Conservation (phyloP, 2,113 vertebrate genomes). For the Ailuropoda melanoleuca region DNA sequence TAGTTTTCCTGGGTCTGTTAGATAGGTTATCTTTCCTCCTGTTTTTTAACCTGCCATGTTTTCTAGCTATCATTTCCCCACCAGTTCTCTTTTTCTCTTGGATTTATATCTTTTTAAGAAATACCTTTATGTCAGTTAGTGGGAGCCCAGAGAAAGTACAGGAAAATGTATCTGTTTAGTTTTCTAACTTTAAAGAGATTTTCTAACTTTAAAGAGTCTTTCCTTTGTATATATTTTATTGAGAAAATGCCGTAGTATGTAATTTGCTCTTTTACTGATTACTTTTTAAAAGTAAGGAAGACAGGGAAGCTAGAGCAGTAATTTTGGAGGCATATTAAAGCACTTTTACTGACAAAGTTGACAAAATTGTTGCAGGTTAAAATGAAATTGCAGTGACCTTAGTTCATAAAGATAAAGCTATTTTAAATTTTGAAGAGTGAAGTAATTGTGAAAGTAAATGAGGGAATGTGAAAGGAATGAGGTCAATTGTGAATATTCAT, state of each 20-base stretch:
- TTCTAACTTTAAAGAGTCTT: not conserved
- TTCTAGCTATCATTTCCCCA: not conserved
- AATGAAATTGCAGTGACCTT: conserved; percentile 16
- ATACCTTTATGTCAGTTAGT: not conserved
- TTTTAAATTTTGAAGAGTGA: not conserved
- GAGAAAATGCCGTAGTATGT: not conserved
- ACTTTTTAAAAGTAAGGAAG: conserved; percentile 2
- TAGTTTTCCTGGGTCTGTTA: not conserved
- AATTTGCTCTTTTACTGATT: conserved; percentile 11
- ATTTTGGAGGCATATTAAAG: not conserved
- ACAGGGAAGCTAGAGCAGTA: not conserved
- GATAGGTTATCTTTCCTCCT: not conserved
- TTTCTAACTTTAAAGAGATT: not conserved
- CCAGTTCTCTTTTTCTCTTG: not conserved
- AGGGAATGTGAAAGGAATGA: not conserved
- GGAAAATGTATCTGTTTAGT: not conserved
- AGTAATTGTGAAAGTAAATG: not conserved
- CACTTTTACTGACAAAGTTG: conserved; percentile 8
- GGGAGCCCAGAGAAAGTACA: not conserved
- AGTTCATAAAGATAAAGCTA: not conserved
- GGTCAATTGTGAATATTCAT: not conserved
- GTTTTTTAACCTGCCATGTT: not conserved
- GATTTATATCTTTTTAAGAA: not conserved
- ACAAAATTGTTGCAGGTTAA: not conserved
- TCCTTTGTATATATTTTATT: not conserved